phyloP scores from a whole-genome alignment of 2,888 invertebrate species.

The Meta bourneti region DNA sequence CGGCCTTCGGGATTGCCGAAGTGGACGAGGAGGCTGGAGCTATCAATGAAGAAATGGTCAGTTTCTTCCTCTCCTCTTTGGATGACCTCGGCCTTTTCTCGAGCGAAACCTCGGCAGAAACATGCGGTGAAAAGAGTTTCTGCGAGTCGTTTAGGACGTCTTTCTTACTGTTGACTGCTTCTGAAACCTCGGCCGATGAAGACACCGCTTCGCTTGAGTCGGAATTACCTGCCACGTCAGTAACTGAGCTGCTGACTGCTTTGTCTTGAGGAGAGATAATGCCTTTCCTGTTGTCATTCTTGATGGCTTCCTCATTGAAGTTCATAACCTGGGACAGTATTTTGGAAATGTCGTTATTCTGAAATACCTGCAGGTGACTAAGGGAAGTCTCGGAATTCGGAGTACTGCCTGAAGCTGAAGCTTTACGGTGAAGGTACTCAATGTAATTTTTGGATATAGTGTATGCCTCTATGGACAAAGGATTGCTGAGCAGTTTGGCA shows the following conservation, averaged over 20 bases:
- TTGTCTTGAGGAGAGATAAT: conserved; percentile 63
- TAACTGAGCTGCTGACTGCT: conserved; percentile 64
- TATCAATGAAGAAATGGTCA: conserved; percentile 19
- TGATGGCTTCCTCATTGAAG: conserved; percentile 16
- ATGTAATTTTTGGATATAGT: conserved; percentile 56
- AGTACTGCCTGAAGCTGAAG: conserved; percentile 1
- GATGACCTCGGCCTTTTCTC: conserved; percentile 52
- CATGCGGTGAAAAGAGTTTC: conserved; percentile 3
- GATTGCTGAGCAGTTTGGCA: conserved; percentile 13
- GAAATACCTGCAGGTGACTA: conserved; percentile 21
- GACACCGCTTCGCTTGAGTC: conserved; percentile 62
- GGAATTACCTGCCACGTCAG: background rate
- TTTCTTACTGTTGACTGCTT: background rate
- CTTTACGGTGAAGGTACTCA: conserved; percentile 47
- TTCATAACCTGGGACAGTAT: conserved; percentile 33
- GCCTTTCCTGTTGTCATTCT: conserved; percentile 25
- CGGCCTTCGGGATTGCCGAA: conserved; percentile 75
- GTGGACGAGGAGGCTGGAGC: conserved; percentile 43
- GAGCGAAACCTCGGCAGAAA: background rate
- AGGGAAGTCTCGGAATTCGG: conserved; percentile 35
- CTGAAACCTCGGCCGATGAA: conserved; percentile 46
- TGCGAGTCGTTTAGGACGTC: background rate
- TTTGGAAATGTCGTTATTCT: conserved; percentile 42
- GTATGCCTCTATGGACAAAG: conserved; percentile 29
- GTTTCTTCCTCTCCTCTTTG: conserved; percentile 19